These are phyloP conservation scores for Ahaetulla prasina DNA, from an alignment of 2,113 vertebrate genomes.

Conservation along the genomic window DNA sequence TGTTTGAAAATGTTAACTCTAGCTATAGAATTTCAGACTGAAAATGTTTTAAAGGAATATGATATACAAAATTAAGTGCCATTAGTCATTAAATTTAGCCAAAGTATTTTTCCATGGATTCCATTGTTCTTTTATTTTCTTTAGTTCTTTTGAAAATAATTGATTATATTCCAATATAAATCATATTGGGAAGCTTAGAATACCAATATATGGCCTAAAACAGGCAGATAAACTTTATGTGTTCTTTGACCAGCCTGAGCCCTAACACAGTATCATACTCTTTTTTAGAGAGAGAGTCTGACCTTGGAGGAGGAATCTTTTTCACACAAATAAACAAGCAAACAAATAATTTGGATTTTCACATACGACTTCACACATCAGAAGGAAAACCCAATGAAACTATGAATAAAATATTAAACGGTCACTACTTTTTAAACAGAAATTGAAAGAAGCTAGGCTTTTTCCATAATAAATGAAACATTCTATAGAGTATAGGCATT, in stretches of 20 bases:
- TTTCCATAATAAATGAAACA: not conserved
- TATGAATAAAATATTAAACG: not conserved
- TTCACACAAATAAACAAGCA: not conserved
- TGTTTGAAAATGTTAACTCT: not conserved
- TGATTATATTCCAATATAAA: not conserved
- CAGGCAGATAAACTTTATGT: not conserved
- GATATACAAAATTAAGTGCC: not conserved
- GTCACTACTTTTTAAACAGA: not conserved
- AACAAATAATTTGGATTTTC: not conserved
- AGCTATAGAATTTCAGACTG: not conserved
- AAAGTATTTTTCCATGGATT: not conserved
- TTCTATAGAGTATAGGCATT: not conserved
- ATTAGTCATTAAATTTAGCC: not conserved
- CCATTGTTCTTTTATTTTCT: not conserved
- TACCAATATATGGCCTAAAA: not conserved
- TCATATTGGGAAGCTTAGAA: not conserved
- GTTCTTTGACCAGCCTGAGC: not conserved
- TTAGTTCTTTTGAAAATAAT: not conserved
- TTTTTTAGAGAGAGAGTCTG: not conserved
- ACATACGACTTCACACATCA: not conserved
- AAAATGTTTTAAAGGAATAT: not conserved
- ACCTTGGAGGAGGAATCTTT: not conserved
- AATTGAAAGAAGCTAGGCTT: not conserved
- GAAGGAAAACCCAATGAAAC: not conserved
- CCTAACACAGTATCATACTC: not conserved